Percentiles rank a stretch among this genome's conserved stretches.
Conservation (phyloP, 1,140 invertebrate genomes). For the Ceratosolen solmsi region DNA sequence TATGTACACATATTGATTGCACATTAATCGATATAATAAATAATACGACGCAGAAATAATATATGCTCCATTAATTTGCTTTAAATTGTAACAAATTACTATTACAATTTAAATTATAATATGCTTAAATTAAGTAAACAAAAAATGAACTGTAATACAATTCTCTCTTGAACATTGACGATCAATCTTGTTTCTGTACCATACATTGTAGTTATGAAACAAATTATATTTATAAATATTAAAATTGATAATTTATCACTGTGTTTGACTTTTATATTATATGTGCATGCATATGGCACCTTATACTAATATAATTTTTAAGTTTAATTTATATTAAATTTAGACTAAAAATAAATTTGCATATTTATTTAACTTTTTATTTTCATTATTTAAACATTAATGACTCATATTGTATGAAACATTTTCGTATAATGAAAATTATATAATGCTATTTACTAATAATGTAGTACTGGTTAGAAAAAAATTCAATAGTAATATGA, state of each 20-base stretch:
- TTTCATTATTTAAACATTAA: neutral
- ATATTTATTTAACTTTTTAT: neutral
- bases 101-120: constrained; percentile 19
- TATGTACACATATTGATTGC: constrained; percentile 7
- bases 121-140: constrained; percentile 16
- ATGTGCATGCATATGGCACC: neutral
- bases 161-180: constrained; percentile 51
- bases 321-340: neutral
- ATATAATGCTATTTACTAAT: too few species aligned
- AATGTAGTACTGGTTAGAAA: too few species aligned
- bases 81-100: constrained; percentile 21
- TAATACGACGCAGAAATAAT: constrained; percentile 6
- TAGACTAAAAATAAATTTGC: neutral
- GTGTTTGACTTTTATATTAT: constrained; percentile 40
- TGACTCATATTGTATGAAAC: neutral
- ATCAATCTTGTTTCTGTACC: constrained; percentile 62
- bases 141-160: constrained; percentile 41
- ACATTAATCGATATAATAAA: neutral
- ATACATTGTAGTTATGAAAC: constrained; percentile 64
- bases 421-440: neutral
- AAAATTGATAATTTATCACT: constrained; percentile 58
- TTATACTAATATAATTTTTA: neutral
- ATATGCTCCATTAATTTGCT: constrained; percentile 16
- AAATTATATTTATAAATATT: constrained; percentile 68
- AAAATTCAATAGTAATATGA: too few species aligned